phyloP scores from a whole-genome alignment of 2,113 vertebrate species.

The Notechis scutatus region DNA sequence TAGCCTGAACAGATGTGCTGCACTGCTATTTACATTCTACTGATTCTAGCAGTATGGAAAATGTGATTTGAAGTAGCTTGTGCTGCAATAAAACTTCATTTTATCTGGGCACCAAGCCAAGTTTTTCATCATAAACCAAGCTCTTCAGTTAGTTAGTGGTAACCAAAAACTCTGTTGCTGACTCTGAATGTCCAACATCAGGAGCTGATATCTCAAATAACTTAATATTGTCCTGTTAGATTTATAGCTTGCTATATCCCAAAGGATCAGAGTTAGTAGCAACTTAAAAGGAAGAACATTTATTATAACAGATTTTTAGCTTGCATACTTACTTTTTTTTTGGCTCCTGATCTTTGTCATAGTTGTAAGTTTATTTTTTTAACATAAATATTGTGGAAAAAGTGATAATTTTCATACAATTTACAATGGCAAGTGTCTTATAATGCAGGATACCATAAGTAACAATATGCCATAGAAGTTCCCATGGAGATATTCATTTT shows the following conservation, averaged over 20 bases:
- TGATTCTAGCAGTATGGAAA: background rate
- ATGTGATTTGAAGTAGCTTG: background rate
- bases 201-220: conserved; percentile 2
- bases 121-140: background rate
- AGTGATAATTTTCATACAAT: background rate
- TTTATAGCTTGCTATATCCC: background rate
- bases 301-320: background rate
- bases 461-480: background rate
- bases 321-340: background rate
- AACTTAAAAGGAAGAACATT: background rate
- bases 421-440: background rate
- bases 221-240: conserved; percentile 1
- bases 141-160: conserved; percentile 1
- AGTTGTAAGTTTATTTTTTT: background rate
- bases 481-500: background rate
- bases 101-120: background rate
- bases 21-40: background rate
- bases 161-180: background rate
- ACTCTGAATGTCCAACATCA: background rate
- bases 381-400: background rate
- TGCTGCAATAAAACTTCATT: background rate
- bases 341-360: background rate
- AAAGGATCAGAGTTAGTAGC: background rate
- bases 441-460: background rate
- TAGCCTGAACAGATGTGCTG: background rate